Percentiles rank a stretch among this genome's conserved stretches.
Evolutionary conservation across 2,113 vertebrate species (phyloP).

Genomic region (Alouatta palliata): DNA sequence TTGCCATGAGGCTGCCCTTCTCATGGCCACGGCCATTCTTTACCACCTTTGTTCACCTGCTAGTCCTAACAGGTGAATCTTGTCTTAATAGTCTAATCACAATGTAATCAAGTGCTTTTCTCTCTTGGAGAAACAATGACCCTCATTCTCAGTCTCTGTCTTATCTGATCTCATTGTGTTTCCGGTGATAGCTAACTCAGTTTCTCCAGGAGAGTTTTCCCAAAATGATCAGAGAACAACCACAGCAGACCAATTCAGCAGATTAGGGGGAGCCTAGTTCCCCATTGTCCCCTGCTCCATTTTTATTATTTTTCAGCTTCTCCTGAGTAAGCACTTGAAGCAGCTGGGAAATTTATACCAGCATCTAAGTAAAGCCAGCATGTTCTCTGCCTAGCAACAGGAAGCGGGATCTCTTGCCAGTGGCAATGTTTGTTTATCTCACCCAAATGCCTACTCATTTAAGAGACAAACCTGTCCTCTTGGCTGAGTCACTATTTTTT

Average conservation of each 20-base stretch:
- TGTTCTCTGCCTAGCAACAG: background rate
- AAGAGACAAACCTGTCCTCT: background rate
- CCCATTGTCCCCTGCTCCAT: background rate
- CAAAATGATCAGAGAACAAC: conserved; percentile 34
- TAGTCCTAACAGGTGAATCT: background rate
- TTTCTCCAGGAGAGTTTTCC: conserved; percentile 45
- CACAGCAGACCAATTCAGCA: background rate
- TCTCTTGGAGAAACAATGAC: conserved; percentile 9
- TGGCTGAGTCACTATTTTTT: background rate
- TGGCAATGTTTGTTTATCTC: background rate
- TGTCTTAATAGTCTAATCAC: background rate
- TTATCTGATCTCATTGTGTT: conserved; percentile 39
- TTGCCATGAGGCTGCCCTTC: background rate
- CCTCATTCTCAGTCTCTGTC: conserved; percentile 27
- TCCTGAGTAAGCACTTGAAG: background rate
- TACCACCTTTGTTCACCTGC: background rate
- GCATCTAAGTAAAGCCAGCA: background rate
- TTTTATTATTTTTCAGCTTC: background rate
- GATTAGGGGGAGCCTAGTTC: background rate
- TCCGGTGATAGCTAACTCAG: conserved; percentile 45
- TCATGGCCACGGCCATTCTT: background rate
- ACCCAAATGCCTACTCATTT: background rate
- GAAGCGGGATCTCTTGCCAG: background rate
- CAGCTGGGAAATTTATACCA: background rate
- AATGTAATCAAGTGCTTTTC: conserved; percentile 12